Percentiles rank a stretch among this genome's conserved stretches.
phyloP scores from a whole-genome alignment of 2,888 invertebrate genomes.

The Therioaphis trifolii region DNA sequence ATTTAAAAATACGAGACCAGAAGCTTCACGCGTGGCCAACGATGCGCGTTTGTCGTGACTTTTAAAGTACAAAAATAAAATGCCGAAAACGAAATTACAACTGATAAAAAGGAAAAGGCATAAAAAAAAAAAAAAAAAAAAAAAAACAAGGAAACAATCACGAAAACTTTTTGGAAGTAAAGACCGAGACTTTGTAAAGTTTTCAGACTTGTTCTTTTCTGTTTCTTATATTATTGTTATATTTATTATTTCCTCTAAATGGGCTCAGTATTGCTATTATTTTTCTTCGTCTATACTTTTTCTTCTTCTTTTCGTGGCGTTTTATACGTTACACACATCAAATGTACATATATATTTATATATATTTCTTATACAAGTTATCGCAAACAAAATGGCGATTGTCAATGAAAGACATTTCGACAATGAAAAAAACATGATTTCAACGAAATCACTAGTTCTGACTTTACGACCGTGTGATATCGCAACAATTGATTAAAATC shows the following conservation, averaged over 20 bases:
- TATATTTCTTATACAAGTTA: slow-evolving; percentile 21
- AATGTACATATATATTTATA: background rate
- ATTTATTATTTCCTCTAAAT: slow-evolving; percentile 50
- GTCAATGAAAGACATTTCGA: background rate
- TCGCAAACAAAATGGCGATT: background rate
- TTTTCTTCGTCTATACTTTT: background rate
- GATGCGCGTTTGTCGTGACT: slow-evolving; percentile 10
- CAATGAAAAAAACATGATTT: background rate
- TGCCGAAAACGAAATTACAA: slow-evolving; percentile 33
- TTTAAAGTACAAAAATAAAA: slow-evolving; percentile 9
- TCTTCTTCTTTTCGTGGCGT: background rate
- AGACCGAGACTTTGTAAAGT: slow-evolving; percentile 47
- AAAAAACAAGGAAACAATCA: slow-evolving; percentile 39
- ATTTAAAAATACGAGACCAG: slow-evolving; percentile 7
- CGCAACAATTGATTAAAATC: no score
- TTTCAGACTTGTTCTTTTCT: slow-evolving; percentile 44
- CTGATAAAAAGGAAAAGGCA: slow-evolving; percentile 3
- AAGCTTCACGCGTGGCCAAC: background rate
- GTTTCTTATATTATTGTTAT: slow-evolving; percentile 34
- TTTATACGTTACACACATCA: no score
- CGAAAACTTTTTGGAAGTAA: slow-evolving; percentile 40
- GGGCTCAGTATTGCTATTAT: slow-evolving; percentile 6
- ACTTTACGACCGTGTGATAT: no score
- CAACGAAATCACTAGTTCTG: background rate
- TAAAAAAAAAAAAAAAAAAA: background rate